phyloP scores from a whole-genome alignment of 2,113 vertebrate species.

The Felis chaus region DNA sequence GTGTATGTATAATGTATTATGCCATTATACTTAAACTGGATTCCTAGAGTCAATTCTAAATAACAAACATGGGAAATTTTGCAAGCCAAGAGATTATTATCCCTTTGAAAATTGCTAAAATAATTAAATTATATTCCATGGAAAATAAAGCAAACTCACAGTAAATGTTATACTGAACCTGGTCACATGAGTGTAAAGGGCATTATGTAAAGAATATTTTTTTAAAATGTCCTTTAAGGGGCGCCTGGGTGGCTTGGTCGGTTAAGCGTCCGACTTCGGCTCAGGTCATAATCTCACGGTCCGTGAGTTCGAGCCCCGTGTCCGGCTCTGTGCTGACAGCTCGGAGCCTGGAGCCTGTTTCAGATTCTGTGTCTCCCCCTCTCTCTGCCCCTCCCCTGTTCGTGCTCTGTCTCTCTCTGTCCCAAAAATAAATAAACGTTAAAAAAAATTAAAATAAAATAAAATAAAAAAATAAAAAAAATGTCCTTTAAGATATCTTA shows the following conservation, averaged over 20 bases:
- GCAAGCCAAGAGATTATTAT: not conserved
- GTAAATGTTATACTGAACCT: not conserved
- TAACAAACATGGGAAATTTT: not conserved
- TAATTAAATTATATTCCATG: not conserved
- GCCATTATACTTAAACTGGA: not conserved
- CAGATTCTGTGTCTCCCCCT: no score
- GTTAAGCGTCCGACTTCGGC: no score
- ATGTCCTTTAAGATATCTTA: not conserved
- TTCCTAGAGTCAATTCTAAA: not conserved
- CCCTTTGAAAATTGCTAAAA: not conserved
- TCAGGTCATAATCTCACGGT: no score
- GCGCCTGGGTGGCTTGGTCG: no score
- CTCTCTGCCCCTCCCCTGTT: no score
- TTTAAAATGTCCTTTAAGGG: not conserved
- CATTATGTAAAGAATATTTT: not conserved
- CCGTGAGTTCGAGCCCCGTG: no score
- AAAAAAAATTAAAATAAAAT: no score
- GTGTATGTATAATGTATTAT: not conserved
- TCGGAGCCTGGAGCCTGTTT: no score
- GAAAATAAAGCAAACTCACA: not conserved
- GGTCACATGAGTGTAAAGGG: not conserved
- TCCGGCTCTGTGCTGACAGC: no score
- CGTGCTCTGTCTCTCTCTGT: no score
- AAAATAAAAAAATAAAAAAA: not conserved
- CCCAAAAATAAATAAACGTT: no score